Evolutionary conservation across 2,888 invertebrate species (phyloP).

Genomic region (Buathra laborator): DNA sequence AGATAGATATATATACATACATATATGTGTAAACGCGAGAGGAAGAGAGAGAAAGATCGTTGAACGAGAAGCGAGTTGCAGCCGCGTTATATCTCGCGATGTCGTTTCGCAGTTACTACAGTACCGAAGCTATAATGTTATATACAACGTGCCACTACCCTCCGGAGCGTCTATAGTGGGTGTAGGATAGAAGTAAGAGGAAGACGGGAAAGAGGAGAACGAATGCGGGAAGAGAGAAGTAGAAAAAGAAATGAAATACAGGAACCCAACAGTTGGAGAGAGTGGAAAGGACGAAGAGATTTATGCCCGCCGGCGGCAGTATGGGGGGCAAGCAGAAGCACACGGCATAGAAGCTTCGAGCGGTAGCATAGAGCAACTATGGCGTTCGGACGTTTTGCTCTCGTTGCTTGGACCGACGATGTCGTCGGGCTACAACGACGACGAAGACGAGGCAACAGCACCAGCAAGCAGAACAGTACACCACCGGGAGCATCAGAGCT

Average conservation of each 20-base stretch:
- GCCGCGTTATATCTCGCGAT: conserved; percentile 4
- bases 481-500: conserved; percentile 39
- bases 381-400: conserved; percentile 81
- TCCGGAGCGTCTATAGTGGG: conserved; percentile 39
- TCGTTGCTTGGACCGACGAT: conserved; percentile 72
- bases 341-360: conserved; percentile 29
- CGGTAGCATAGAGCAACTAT: conserved; percentile 70
- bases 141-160: conserved; percentile 26
- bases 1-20: conserved; percentile 1
- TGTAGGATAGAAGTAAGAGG: conserved; percentile 39
- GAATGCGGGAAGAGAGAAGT: conserved; percentile 51
- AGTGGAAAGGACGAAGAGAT: conserved; percentile 76
- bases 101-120: conserved; percentile 15
- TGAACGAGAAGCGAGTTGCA: conserved; percentile 6
- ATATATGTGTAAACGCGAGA: conserved; percentile 50
- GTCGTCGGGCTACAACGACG: conserved; percentile 63
- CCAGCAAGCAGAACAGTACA: conserved; percentile 3
- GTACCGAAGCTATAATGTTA: background rate
- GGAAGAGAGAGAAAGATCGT: conserved; percentile 12
- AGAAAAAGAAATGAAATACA: conserved; percentile 60
- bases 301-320: conserved; percentile 76
- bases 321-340: conserved; percentile 49
- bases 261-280: conserved; percentile 58
- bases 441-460: conserved; percentile 53
- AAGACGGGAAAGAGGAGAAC: conserved; percentile 44